Percentiles rank a stretch among this genome's conserved stretches.
phyloP scores from a whole-genome alignment of 2,797 vertebrate genomes.

The Gouania willdenowi region DNA sequence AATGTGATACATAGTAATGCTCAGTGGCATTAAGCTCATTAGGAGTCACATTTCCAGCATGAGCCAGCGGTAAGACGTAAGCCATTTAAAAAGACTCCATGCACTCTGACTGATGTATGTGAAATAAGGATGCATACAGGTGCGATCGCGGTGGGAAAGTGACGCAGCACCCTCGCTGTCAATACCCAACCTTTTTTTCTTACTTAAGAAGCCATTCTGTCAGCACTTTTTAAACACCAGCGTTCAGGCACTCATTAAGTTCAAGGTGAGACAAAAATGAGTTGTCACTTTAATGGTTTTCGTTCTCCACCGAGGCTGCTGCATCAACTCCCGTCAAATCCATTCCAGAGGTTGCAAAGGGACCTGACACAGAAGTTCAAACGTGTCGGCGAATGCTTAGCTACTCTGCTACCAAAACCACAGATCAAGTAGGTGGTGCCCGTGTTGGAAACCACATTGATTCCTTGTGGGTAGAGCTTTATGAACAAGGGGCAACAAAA shows the following conservation, averaged over 20 bases:
- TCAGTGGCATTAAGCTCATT: constrained; percentile 20
- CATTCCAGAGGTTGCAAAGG: constrained; percentile 56
- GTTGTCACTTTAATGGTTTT: constrained; percentile 67
- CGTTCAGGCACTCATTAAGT: constrained; percentile 75
- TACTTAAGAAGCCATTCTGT: constrained; percentile 47
- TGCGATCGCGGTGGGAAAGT: constrained; percentile 31
- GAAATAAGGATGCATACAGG: constrained; percentile 7
- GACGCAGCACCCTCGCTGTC: constrained; percentile 19
- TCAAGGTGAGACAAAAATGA: constrained; percentile 77
- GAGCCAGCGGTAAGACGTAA: constrained; percentile 6
- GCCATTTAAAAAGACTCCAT: not conserved
- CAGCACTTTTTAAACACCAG: constrained; percentile 66
- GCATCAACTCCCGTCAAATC: constrained; percentile 61
- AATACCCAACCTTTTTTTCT: constrained; percentile 29
- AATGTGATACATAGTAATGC: constrained; percentile 25
- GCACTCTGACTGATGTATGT: constrained; percentile 1
- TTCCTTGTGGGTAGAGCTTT: not conserved
- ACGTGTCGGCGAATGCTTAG: constrained; percentile 34
- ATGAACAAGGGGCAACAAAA: not conserved
- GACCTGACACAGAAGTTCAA: constrained; percentile 60
- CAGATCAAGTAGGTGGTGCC: constrained; percentile 19
- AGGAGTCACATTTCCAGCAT: constrained; percentile 14
- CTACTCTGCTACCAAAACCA: constrained; percentile 21
- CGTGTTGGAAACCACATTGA: constrained; percentile 9
- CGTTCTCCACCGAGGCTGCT: constrained; percentile 52